Conservation (phyloP, 2,113 vertebrate genomes). For the Parus major region DNA sequence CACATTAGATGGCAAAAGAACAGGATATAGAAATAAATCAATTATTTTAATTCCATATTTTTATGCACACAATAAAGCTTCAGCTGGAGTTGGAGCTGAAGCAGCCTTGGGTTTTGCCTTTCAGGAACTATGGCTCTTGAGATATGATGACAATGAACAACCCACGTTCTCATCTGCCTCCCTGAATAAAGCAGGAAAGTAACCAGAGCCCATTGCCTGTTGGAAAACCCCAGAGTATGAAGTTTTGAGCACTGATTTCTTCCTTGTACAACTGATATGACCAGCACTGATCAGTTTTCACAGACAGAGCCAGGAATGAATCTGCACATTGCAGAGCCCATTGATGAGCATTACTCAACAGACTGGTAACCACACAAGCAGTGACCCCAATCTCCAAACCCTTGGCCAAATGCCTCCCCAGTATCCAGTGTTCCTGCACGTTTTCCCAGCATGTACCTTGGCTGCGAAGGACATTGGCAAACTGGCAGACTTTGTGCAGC, state of each 20-base stretch:
- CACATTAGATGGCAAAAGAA: rapidly evolving
- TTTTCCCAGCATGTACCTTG: slow-evolving; percentile 74
- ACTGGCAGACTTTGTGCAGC: slow-evolving; percentile 88
- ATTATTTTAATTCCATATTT: neutral
- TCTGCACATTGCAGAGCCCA: neutral
- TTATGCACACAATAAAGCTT: neutral
- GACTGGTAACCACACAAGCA: neutral
- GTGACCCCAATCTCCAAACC: neutral
- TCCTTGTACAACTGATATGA: neutral
- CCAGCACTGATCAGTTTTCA: neutral
- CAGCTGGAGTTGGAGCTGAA: neutral
- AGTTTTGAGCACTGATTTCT: neutral
- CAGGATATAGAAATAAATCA: neutral
- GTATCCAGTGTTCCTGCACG: neutral
- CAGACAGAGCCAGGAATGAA: neutral
- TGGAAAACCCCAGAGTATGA: neutral
- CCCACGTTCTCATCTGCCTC: neutral
- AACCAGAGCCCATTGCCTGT: neutral
- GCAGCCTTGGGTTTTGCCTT: neutral
- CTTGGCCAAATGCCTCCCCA: neutral
- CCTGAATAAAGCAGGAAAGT: neutral
- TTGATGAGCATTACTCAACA: neutral
- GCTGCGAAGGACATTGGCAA: slow-evolving; percentile 88
- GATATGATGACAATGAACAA: neutral
- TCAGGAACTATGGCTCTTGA: neutral